Evolutionary conservation across 2,113 vertebrate genomes (phyloP).

Genomic region (Tetrax tetrax): DNA sequence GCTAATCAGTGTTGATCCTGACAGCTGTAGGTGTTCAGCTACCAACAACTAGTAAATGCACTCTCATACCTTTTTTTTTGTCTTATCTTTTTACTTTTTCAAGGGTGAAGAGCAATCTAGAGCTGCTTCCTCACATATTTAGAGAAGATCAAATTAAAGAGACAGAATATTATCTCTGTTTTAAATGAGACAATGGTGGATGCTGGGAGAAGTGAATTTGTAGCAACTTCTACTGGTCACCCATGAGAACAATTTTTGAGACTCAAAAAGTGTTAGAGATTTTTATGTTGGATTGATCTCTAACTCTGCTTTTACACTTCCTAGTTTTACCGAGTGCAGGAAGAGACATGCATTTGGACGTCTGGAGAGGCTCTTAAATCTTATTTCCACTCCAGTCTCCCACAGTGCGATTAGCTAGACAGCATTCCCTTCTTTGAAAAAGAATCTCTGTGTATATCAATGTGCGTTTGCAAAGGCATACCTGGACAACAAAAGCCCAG

Average conservation of each 20-base stretch:
- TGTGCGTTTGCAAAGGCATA: background rate
- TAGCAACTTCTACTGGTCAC: background rate
- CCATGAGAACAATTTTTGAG: background rate
- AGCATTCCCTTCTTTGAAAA: background rate
- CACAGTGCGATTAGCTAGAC: background rate
- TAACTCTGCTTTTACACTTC: background rate
- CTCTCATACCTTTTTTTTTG: background rate
- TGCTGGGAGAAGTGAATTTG: background rate
- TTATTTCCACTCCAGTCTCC: background rate
- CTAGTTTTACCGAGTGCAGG: background rate
- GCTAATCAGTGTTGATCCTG: slow-evolving; percentile 45
- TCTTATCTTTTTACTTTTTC: background rate
- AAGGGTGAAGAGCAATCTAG: background rate
- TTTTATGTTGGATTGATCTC: background rate
- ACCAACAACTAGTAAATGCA: background rate
- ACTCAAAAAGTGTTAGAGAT: background rate
- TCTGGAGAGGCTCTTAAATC: background rate
- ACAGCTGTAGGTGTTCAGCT: slow-evolving; percentile 31
- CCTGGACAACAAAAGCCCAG: background rate
- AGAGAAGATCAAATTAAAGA: background rate
- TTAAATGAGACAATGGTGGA: background rate
- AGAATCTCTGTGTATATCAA: background rate
- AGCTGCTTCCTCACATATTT: background rate
- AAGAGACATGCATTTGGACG: background rate
- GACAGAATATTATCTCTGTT: background rate